Conservation (phyloP, 2,113 vertebrate genomes). For the Peucedramus taeniatus region DNA sequence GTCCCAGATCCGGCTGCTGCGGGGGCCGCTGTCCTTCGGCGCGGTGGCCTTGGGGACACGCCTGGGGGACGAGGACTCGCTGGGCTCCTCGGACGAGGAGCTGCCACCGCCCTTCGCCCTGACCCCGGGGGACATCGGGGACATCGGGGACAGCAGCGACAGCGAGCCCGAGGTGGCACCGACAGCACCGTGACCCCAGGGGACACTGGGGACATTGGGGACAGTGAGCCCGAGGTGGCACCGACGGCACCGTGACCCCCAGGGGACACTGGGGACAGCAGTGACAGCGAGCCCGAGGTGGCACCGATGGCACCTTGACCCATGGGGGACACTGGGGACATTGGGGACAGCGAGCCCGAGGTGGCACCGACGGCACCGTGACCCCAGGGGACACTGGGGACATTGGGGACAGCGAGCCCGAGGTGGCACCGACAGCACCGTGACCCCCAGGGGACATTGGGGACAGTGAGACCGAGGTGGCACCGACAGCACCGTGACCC, state of each 20-base stretch:
- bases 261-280: not conserved
- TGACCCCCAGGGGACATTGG: too few species aligned
- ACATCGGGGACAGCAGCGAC: not conserved
- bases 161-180: too few species aligned
- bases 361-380: too few species aligned
- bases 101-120: slow-evolving; percentile 65
- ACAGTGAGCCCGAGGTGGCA: not conserved
- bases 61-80: slow-evolving; percentile 86
- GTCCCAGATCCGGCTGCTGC: slow-evolving; percentile 83
- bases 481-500: too few species aligned
- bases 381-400: too few species aligned
- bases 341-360: too few species aligned
- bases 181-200: not conserved
- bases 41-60: slow-evolving; percentile 73
- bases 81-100: slow-evolving; percentile 89
- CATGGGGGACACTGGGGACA: accelerated
- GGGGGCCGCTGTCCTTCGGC: slow-evolving; percentile 79
- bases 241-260: not conserved
- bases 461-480: too few species aligned
- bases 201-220: not conserved
- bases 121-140: not conserved
- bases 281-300: not conserved
- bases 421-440: too few species aligned
- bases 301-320: accelerated
- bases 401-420: too few species aligned